Evolutionary conservation across 1,140 invertebrate genomes (phyloP).

Genomic region (Bombus pyrosoma): DNA sequence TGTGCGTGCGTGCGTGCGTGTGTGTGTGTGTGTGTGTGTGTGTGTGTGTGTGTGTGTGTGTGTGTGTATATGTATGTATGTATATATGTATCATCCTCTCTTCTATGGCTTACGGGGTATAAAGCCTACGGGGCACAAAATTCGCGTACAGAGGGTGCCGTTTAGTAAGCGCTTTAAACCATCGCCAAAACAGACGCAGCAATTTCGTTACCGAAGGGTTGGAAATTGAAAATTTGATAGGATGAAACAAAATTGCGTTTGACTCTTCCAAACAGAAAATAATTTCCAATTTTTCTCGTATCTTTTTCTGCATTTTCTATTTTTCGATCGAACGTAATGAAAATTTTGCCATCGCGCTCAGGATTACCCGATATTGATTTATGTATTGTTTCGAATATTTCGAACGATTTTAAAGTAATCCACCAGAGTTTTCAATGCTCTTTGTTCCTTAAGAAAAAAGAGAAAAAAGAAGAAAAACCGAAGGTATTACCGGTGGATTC

Average conservation of each 20-base stretch:
- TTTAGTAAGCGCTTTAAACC: conserved; percentile 65
- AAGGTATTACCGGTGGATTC: neutral
- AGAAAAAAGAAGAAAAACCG: neutral
- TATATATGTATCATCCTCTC: conserved; percentile 20
- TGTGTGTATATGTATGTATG: neutral
- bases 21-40: neutral
- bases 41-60: neutral
- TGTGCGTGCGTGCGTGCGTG: too few species aligned
- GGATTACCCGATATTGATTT: neutral
- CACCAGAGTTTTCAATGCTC: neutral
- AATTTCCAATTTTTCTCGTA: too few species aligned
- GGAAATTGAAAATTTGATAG: neutral
- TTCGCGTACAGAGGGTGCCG: conserved; percentile 55
- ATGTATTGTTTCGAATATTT: neutral
- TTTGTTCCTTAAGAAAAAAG: too few species aligned
- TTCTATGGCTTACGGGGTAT: conserved; percentile 58
- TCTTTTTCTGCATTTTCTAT: too few species aligned
- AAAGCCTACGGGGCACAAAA: conserved; percentile 62
- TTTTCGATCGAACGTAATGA: neutral
- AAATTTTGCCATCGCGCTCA: neutral
- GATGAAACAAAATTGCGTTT: neutral
- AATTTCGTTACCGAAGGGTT: conserved; percentile 5
- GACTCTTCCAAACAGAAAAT: neutral
- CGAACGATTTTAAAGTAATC: neutral
- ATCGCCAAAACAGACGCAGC: conserved; percentile 39